Base-by-base conservation (phyloP, 2,113 vertebrate genomes). In the Bubalus kerabau region DNA sequence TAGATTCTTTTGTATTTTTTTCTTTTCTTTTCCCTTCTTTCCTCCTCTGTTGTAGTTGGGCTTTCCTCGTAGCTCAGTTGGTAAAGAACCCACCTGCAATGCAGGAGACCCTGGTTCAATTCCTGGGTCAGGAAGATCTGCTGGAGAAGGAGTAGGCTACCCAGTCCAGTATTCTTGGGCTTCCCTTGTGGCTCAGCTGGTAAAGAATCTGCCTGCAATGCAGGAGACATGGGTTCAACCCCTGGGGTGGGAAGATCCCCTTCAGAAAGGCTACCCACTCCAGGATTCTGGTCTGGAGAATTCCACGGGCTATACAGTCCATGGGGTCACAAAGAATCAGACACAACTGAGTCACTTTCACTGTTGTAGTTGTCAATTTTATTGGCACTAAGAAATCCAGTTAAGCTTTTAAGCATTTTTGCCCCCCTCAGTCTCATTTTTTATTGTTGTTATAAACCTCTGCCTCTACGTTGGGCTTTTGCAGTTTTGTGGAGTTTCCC, bases 371-470 rank as follows among this genome's bases (percentile, higher is more conserved):
- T 67, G 64, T 67, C 32, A n/a, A 67, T 67, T 67, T 67, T 36
- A 67, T 67, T 19, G 64, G 64, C 64, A 19, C 64, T 67, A 67
- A 67, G 64, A 67, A 67, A 67, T n/a, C 64, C 16, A 67, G 17
- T 67, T n/a, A 67, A n/a, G 8, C 32, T 36, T 67, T 67, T 67
- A n/a, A n/a, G 16, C 16, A 67, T n/a, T 9, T 36, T 36, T 36
- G 36, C 4, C 0, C 8, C 8, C 16, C 0, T 1, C 1, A 1
- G 32, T 67, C 62, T n/a, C 16, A 67, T 67, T 67, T n/a, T n/a
- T 17, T n/a, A n/a, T 19, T n/a, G 3, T n/a, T 67, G 54, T 56
- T 56, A 57, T 57, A 57, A 57, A 57, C 23, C 3, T 57, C 56
- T 24, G 21, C 8, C 56, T 57, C 23, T 57, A 57, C 3, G 0